Conservation (phyloP, 1,140 invertebrate genomes). For the Drosophila grimshawi region DNA sequence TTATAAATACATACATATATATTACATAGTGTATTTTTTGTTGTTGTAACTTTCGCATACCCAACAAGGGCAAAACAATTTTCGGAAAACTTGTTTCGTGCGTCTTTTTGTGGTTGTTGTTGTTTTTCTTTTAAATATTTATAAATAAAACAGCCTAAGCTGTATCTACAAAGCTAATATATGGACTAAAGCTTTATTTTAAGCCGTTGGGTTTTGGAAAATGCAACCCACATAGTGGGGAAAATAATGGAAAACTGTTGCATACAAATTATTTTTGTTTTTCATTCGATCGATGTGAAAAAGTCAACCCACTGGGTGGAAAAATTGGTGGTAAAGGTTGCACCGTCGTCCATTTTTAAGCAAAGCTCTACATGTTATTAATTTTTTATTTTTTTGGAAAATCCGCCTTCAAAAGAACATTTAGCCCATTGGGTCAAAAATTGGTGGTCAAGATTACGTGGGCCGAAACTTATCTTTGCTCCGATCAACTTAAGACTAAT, state of each 20-base stretch:
- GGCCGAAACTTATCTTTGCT: background rate
- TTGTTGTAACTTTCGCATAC: constrained; percentile 39
- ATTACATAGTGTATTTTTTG: background rate
- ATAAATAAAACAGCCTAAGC: constrained; percentile 47
- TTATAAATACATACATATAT: constrained; percentile 5
- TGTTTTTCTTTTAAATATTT: constrained; percentile 25
- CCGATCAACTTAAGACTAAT: background rate
- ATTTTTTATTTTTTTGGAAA: background rate
- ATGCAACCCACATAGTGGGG: background rate
- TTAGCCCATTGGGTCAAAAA: background rate
- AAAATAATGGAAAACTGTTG: background rate
- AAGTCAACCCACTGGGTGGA: background rate
- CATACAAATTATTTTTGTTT: background rate
- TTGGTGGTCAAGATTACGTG: background rate
- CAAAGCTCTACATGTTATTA: constrained; percentile 3
- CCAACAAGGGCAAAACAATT: constrained; percentile 65
- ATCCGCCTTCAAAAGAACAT: background rate
- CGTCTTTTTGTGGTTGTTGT: background rate
- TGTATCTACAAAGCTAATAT: constrained; percentile 22
- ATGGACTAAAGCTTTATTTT: constrained; percentile 1
- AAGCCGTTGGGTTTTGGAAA: background rate
- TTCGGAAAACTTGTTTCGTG: constrained; percentile 37
- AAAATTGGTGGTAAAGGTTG: background rate
- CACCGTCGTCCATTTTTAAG: background rate
- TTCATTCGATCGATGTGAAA: background rate